phyloP scores from a whole-genome alignment of 2,888 invertebrate species.

The Cacoxenus indagator region DNA sequence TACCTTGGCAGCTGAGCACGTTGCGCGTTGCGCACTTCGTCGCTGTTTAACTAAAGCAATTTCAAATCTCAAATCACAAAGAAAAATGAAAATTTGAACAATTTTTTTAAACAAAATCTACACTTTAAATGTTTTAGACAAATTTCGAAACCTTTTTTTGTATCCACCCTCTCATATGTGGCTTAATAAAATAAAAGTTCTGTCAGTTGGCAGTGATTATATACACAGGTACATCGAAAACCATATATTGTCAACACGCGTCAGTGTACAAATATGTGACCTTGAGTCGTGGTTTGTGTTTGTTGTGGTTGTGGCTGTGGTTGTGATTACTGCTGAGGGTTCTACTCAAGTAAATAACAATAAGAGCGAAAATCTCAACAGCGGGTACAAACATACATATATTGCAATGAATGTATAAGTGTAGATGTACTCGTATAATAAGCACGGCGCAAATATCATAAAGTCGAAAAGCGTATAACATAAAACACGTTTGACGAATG shows the following conservation, averaged over 20 bases:
- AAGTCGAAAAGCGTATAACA: slow-evolving; percentile 25
- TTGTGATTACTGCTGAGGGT: slow-evolving; percentile 34
- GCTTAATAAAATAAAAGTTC: neutral
- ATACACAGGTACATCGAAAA: slow-evolving; percentile 22
- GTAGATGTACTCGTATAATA: neutral
- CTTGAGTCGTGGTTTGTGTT: slow-evolving; percentile 55
- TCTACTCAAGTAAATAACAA: neutral
- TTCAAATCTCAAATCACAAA: no score
- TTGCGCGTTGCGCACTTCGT: neutral
- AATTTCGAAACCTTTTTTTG: neutral
- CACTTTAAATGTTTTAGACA: no score
- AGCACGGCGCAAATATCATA: neutral
- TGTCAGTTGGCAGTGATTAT: slow-evolving; percentile 1
- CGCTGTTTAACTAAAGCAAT: neutral
- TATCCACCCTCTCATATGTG: neutral
- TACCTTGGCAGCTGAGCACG: neutral
- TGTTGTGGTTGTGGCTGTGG: slow-evolving; percentile 44
- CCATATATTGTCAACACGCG: slow-evolving; percentile 54
- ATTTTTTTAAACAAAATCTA: no score
- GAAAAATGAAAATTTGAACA: no score
- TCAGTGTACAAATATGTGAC: slow-evolving; percentile 59
- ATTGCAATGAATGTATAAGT: neutral
- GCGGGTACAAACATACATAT: neutral
- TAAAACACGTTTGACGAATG: slow-evolving; percentile 59
- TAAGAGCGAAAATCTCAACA: neutral